Conservation (phyloP, 1,140 invertebrate genomes). For the Kradibia gibbosae region DNA sequence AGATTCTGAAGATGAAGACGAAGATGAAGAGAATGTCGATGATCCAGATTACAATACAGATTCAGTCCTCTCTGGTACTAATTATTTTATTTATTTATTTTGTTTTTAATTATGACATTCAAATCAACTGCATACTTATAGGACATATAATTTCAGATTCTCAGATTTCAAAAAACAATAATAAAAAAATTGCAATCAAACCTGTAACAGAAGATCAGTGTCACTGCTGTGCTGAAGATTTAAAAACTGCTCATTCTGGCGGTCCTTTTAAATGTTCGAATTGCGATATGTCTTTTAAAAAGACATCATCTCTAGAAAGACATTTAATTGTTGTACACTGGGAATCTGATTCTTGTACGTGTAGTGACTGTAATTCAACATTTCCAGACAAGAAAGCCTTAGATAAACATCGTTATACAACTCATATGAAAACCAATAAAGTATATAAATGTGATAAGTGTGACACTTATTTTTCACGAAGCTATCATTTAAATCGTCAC, state of each 20-base stretch:
- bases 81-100: not conserved
- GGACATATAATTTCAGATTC: constrained; percentile 53
- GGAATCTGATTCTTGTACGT: constrained; percentile 69
- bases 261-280: constrained; percentile 70
- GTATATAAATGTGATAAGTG: constrained; percentile 75
- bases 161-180: constrained; percentile 59
- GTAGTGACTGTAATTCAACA: constrained; percentile 70
- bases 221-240: constrained; percentile 74
- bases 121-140: constrained; percentile 1
- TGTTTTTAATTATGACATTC: constrained; percentile 5
- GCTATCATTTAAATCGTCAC: constrained; percentile 84
- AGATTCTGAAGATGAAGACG: constrained; percentile 62
- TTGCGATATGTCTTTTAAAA: constrained; percentile 72
- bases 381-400: constrained; percentile 73
- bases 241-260: constrained; percentile 71
- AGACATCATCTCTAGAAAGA: constrained; percentile 71
- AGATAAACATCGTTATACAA: constrained; percentile 73
- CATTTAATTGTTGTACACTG: constrained; percentile 72
- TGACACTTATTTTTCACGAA: constrained; percentile 80
- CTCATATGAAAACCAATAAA: constrained; percentile 62
- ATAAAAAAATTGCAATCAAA: constrained; percentile 62
- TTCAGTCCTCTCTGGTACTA: constrained; percentile 54
- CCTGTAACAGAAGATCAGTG: constrained; percentile 69
- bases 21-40: constrained; percentile 57
- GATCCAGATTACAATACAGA: constrained; percentile 59